Base-by-base conservation (phyloP, 2,113 vertebrate genomes). In the Notothenia rossii region DNA sequence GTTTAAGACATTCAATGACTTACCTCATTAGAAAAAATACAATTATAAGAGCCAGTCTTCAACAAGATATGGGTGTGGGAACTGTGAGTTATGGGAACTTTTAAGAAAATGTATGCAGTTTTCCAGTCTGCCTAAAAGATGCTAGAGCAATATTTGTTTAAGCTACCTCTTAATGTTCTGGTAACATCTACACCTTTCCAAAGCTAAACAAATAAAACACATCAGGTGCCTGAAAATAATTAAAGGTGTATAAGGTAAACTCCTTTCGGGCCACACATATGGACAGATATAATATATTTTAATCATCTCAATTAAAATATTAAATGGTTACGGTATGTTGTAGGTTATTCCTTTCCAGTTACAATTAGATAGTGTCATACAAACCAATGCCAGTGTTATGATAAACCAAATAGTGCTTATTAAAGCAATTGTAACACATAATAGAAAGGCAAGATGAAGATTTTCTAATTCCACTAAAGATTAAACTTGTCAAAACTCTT, bases 381-480 rank as follows among this genome's bases (percentile, higher is more conserved):
- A 22, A 71, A 59, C 22, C 13, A 5, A 72, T 33, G 7, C 6
- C 55, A 48, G 45, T 15, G 20, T 59, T 18, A 45, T 25, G 14
- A 46, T 10, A 20, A 54, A 48, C 46, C 14, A 67, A 67, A 29
- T 36, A 36, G 36, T 36, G 7, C 36, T 36, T 36, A 5, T 36
- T 70, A 14, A 63, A 36, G 51, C 4, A 58, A 51, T n/a, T 9
- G 77, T 53, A 53, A 36, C 9, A 7, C 1, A 0, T 48, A 20
- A 56, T 36, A 67, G 22, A 53, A 54, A 53, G 20, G 56, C 2
- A 69, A 50, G 53, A 69, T 56, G 69, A 48, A 77, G 14, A 72
- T 33, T 64, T 43, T 55, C 80, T 4, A 69, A 63, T 49, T 53
- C 45, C 8, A 2, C 40, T n/a, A 71, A 17, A 33, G 15, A 75